These are phyloP conservation scores for Acleris emargana DNA, from an alignment of 2,888 invertebrate species.

Conservation along the genomic window DNA sequence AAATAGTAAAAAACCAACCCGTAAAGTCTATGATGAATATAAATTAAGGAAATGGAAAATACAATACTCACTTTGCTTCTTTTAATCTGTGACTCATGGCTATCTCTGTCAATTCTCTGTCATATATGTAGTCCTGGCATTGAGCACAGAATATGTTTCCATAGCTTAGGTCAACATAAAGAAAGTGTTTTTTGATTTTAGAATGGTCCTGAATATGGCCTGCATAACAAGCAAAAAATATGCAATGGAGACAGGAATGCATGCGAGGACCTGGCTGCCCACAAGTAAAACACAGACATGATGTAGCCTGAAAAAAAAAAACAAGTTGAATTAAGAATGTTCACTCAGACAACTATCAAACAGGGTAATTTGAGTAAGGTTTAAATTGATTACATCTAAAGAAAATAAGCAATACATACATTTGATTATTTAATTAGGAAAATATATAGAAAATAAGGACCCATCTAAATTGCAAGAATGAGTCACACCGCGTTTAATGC, in stretches of 20 bases:
- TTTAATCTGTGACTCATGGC: constrained; percentile 79
- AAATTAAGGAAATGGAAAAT: background rate
- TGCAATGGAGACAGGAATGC: constrained; percentile 94
- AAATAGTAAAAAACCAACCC: background rate
- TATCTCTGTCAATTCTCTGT: constrained; percentile 86
- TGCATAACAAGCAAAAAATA: constrained; percentile 95
- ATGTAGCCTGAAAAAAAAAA: constrained; percentile 85
- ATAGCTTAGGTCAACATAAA: constrained; percentile 94
- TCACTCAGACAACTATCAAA: background rate
- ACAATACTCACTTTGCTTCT: constrained; percentile 80
- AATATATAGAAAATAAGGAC: too few relatives aligned
- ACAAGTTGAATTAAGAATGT: constrained; percentile 20
- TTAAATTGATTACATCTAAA: background rate
- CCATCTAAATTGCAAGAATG: constrained; percentile 24
- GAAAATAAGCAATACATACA: too few relatives aligned
- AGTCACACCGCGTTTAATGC: constrained; percentile 40
- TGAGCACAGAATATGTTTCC: constrained; percentile 95
- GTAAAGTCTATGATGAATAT: background rate
- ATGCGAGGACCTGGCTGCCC: constrained; percentile 90
- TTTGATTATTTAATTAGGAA: too few relatives aligned
- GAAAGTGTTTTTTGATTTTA: constrained; percentile 90
- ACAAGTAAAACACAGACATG: constrained; percentile 93
- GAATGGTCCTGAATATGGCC: constrained; percentile 95
- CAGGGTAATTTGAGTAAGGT: background rate
- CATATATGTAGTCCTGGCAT: constrained; percentile 97